Evolutionary conservation across 2,113 vertebrate species (phyloP), one percentile per base, ranked within the genome.

Genomic region (Procavia capensis): DNA sequence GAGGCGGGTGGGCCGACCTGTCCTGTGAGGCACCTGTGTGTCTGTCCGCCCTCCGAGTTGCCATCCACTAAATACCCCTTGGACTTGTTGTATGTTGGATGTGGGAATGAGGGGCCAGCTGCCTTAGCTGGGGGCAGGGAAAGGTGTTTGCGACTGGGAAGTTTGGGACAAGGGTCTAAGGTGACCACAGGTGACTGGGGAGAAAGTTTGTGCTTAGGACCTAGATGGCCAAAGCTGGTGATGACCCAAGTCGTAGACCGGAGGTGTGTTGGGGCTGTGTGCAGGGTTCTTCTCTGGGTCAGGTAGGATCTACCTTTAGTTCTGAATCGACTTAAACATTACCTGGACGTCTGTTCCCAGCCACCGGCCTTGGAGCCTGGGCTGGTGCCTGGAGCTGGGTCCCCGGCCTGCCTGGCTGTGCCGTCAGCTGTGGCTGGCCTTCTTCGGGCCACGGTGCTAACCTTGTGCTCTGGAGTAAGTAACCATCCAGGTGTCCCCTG

Each of bases 181-280:
- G 5, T 76, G 79, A 45, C 41, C 1, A 0, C 16, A 24, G 22
- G 41, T n/a, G 45, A 20, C 0, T 1, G 88, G 31, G 31, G 2
- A 68, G 64, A 14, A 11, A 20, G 13, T 2, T 6, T 8, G 0
- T 8, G 45, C 39, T 43, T 45, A 24, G 61, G 17, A 34, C 20
- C 27, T 29, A 4, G 8, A 19, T 43, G 68, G 68, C n/a, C 50
- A 31, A 4, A 84, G 74, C 43, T 19, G 45, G 39, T 29, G 41
- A 3, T 45, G 3, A 25, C 34, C n/a, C 29, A 1, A 31, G 0
- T 5, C 3, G 0, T 0, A 1, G 11, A 0, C 14, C 2, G 0
- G 9, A 39, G 9, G 59, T 78, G 13, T 1, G 43, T 29, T 16
- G 36, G 36, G 31, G 31, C 14, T 1, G 0, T 31, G 29, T 25